Conservation (phyloP, 2,113 vertebrate genomes). For the Odobenus rosmarus region DNA sequence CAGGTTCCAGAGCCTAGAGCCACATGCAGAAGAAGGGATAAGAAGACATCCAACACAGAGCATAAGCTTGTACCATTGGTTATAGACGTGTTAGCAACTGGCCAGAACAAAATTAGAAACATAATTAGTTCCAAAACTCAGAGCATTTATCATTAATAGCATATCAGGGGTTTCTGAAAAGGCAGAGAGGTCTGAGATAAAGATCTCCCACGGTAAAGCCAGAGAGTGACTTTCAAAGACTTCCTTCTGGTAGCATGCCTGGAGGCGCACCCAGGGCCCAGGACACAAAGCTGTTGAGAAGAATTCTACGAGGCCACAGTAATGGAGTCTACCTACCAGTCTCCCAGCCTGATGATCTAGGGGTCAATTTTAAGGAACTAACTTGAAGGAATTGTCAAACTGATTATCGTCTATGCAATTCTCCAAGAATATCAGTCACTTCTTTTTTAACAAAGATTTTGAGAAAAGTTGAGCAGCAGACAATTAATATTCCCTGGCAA, state of each 20-base stretch:
- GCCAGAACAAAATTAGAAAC: conserved; percentile 22
- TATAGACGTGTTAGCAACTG: not conserved
- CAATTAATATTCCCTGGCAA: conserved; percentile 26
- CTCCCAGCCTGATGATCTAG: not conserved
- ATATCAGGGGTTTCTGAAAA: not conserved
- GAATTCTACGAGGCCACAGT: not conserved
- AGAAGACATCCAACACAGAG: not conserved
- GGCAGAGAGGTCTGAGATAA: not conserved
- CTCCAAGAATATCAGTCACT: not conserved
- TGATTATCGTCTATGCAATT: not conserved
- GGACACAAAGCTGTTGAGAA: not conserved
- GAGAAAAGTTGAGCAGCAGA: conserved; percentile 38
- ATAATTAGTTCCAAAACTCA: conserved; percentile 23
- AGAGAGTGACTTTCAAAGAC: not conserved
- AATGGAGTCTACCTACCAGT: not conserved
- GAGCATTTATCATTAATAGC: conserved; percentile 40
- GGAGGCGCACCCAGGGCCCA: not conserved
- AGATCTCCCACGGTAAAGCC: not conserved
- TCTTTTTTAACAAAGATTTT: conserved; percentile 29
- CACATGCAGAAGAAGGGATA: not conserved
- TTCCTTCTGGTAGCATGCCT: not conserved
- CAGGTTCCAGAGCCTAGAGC: not conserved
- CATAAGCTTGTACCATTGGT: not conserved
- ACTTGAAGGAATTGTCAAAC: not conserved
- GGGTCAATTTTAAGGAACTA: conserved; percentile 22